These are phyloP conservation scores for Amphiprion percula DNA, from an alignment of 2,113 vertebrate genomes.

Conservation along the genomic window DNA sequence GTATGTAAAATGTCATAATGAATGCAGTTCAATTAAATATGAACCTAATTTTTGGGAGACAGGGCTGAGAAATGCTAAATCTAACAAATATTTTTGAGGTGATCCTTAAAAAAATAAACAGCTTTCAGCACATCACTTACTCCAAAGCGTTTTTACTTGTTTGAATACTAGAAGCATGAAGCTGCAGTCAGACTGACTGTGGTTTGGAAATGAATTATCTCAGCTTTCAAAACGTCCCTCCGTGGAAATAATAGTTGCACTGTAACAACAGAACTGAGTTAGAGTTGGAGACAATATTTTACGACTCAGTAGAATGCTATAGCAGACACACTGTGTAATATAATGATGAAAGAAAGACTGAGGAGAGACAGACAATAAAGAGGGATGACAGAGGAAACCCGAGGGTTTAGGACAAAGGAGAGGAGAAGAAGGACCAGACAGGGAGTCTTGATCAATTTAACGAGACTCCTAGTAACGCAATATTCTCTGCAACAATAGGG, in stretches of 20 bases:
- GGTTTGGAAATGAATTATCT: constrained; percentile 20
- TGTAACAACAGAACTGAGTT: constrained; percentile 28
- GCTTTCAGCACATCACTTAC: not conserved
- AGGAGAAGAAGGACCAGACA: not conserved
- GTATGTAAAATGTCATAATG: no score
- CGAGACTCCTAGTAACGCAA: constrained; percentile 11
- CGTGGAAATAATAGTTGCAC: constrained; percentile 39
- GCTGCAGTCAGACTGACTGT: constrained; percentile 14
- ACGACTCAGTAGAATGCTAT: constrained; percentile 11
- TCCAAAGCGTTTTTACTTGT: constrained; percentile 7
- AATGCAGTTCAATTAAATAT: no score
- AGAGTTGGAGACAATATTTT: constrained; percentile 25
- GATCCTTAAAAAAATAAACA: not conserved
- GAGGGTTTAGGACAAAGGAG: constrained; percentile 17
- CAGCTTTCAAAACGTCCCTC: constrained; percentile 23
- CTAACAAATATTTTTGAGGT: constrained; percentile 5
- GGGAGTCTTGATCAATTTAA: constrained; percentile 42
- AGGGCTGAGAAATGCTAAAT: not conserved
- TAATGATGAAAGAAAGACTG: constrained; percentile 27
- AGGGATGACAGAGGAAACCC: not conserved
- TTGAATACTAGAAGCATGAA: constrained; percentile 11
- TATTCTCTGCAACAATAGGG: constrained; percentile 5
- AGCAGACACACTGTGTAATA: constrained; percentile 27
- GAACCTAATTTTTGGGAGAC: no score
- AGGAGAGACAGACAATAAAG: constrained; percentile 16